Conservation (phyloP, 2,888 invertebrate genomes). For the Cataglyphis cursor region DNA sequence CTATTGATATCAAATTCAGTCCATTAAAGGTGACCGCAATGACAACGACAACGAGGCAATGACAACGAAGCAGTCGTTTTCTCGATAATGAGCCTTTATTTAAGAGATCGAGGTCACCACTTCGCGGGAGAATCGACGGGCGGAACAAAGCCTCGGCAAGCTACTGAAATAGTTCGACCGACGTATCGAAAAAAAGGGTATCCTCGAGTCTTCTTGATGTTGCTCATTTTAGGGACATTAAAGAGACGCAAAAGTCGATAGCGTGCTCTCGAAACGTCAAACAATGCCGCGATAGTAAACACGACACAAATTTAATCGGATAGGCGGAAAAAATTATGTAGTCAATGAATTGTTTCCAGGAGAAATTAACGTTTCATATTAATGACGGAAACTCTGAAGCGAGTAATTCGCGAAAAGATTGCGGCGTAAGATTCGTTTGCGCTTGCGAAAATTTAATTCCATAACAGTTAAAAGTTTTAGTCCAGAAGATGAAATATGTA, state of each 20-base stretch:
- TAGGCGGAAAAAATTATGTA: constrained; percentile 19
- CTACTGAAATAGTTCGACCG: constrained; percentile 63
- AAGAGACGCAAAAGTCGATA: constrained; percentile 29
- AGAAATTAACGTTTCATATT: constrained; percentile 8
- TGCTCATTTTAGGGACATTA: constrained; percentile 42
- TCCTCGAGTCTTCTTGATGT: constrained; percentile 9
- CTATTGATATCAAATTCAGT: constrained; percentile 63
- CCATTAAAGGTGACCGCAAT: constrained; percentile 56
- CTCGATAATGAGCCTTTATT: constrained; percentile 76
- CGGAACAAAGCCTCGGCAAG: constrained; percentile 71
- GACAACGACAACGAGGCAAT: constrained; percentile 48
- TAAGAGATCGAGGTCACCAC: constrained; percentile 76
- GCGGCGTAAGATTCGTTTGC: neutral
- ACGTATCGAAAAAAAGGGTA: constrained; percentile 49
- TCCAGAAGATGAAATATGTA: neutral
- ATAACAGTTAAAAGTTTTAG: neutral
- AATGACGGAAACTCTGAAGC: neutral
- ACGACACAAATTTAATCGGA: neutral
- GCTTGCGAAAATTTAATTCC: constrained; percentile 6
- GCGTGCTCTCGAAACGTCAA: constrained; percentile 30
- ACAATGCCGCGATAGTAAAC: constrained; percentile 4
- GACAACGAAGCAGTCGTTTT: constrained; percentile 61
- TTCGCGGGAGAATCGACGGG: constrained; percentile 70
- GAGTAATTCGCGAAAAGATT: neutral
- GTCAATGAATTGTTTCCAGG: constrained; percentile 2